Evolutionary conservation across 2,888 invertebrate genomes (phyloP), one percentile per base, ranked within the genome.

Genomic region (Xestia c-nigrum): DNA sequence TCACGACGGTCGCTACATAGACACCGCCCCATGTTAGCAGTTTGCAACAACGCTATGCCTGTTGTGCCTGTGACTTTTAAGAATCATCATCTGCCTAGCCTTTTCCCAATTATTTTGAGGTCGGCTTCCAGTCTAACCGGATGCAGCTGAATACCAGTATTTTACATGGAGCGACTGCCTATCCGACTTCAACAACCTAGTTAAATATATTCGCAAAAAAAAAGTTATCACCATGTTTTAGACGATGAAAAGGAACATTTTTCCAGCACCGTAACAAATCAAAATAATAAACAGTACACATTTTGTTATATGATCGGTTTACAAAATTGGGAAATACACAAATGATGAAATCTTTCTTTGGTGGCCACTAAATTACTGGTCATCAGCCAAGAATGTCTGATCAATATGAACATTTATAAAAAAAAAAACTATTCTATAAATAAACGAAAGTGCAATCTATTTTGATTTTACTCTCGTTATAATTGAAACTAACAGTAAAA

Each of bases 401-500:
- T 85, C 69, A 81, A 59, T 84, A 81, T 68, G 80, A 81, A 0
- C 9, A 40, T 64, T 16, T 43, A 72, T 24, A 31, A 5, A 38
- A 38, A 61, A 63, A 74, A 79, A 31, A 31, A n/a, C 21, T 31
- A 59, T 74, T 70, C 19, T 16, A 69, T 70, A 66, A 47, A 69
- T 46, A 80, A 84, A 67, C 24, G 84, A 84, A 79, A 80, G 80
- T 70, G 59, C 43, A 71, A 71, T 57, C 64, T n/a, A 68, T 77
- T 67, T 82, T 66, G 38, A 61, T 61, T 3, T 64, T 19, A 82
- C 78, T 87, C 76, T 86, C 71, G 16, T 80, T 87, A 76, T 83
- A 76, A 87, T 87, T 87, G 81, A 77, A 81, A 85, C 78, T 61
- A 78, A 72, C 78, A 76, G 40, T 67, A 74, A 85, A 80, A 85